A percentile compares a stretch with the other conserved stretches of the same genome.
phyloP scores from a whole-genome alignment of 2,113 vertebrate genomes.

The Oreamnos americanus region DNA sequence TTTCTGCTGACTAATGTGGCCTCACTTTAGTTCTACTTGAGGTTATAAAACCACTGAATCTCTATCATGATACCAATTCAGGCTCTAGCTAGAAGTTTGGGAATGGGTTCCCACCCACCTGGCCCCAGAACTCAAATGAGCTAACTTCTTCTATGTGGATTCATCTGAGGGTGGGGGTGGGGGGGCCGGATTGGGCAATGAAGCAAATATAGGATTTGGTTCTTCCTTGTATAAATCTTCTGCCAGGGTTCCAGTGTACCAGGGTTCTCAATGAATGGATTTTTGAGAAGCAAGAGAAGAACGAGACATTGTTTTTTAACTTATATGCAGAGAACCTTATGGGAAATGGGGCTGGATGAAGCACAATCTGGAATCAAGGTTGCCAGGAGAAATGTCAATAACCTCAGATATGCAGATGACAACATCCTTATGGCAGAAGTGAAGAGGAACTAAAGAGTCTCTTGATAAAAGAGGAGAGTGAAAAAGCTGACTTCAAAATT shows the following conservation, averaged over 20 bases:
- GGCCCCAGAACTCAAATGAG: not conserved
- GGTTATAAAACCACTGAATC: not conserved
- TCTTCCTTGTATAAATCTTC: not conserved
- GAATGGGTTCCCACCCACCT: not conserved
- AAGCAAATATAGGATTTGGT: not conserved
- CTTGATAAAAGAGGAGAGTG: not conserved
- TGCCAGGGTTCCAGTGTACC: not conserved
- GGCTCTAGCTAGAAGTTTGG: not conserved
- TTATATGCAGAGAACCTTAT: not conserved
- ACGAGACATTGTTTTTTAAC: not conserved
- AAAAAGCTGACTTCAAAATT: not conserved
- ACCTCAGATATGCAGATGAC: not conserved
- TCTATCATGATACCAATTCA: not conserved
- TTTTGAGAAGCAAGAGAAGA: not conserved
- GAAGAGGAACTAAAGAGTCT: not conserved
- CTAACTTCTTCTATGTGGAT: not conserved
- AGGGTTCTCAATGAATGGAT: not conserved
- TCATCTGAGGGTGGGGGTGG: not conserved
- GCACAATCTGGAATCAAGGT: not conserved
- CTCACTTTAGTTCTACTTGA: not conserved
- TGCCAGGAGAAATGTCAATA: not conserved
- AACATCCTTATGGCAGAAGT: not conserved
- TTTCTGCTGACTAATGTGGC: not conserved
- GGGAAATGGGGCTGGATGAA: not conserved
- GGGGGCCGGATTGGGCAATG: no score